Base-by-base conservation (phyloP, 2,113 vertebrate species). In the Neotoma lepida region DNA sequence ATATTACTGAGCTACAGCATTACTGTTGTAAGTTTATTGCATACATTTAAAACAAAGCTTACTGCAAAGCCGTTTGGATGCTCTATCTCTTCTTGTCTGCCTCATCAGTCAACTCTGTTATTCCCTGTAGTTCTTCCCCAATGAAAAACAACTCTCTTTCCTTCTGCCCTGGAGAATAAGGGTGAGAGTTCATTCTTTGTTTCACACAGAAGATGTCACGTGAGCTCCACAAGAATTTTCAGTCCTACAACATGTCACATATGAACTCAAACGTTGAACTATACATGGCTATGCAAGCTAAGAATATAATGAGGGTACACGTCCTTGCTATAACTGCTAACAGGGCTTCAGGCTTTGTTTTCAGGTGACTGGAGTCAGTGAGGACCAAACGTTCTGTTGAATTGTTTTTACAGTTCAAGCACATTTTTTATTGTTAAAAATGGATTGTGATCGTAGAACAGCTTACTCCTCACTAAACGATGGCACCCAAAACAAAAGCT, bases 11-110 rank as follows among this genome's bases (percentile, higher is more conserved):
- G 93, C 61, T 41, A 96, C 96, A 95, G 63, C 96, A 92, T 97
- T 96, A 96, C 94, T 97, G 97, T 58, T 96, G 95, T 97, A 95
- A 96, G 89, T 98, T 98, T 96, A 96, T 97, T 97, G 95, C 63
- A 92, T 95, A 96, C 81, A 95, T 97, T 98, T 97, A 94, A 97
- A 98, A 97, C 94, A 82, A 96, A 96, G 97, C 93, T 97, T 97
- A 95, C 94, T 86, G 81, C 91, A 95, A 97, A 97, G 93, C 46
- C 87, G 84, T 98, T 98, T 97, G 96, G 95, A 97, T 96, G 96
- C 91, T 97, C 93, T 95, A 90, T 92, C 94, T 96, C 86, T 96
- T 92, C 86, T 94, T 90, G 14, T 91, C 88, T 95, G 76, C 87
- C 96, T 97, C 74, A 85, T 97, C 95, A 95, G 93, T 98, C 96